Evolutionary conservation across 2,888 invertebrate species (phyloP), one percentile per base, ranked within the genome.

Genomic region (Melanostoma scalare): DNA sequence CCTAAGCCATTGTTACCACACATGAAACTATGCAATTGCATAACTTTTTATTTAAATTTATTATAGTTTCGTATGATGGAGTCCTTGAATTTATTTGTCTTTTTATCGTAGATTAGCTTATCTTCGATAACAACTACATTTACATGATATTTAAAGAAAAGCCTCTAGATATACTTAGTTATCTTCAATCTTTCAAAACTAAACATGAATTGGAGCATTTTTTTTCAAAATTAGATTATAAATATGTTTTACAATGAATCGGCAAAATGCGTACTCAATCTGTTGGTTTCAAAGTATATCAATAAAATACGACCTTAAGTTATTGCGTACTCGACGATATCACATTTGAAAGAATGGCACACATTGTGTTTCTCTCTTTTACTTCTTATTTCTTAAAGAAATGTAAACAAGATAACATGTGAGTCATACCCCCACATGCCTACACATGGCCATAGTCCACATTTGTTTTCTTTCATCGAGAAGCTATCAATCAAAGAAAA

Each of bases 371-470:
- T 60, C 6, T 10, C 0, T 42, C 3, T 38, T 6, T 30, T 30
- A 36, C 8, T 63, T 36, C 36, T 2, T 20, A 20, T 33, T n/a
- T 61, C 48, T n/a, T 6, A 20, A 50, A 50, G n/a, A 20, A 63
- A 50, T 63, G 63, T 63, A 63, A 63, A 63, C 63, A 63, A 63
- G 63, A 63, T 63, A 63, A 44, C 42, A 31, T 30, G 6, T 63
- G 50, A 63, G 48, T 63, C 48, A 38, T 4, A 6, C 9, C 3
- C 36, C 31, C 46, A 60, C 10, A 61, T 5, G 46, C 46, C n/a
- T n/a, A 36, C 46, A 48, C 36, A 35, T 31, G n/a, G 30, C 6
- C 63, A 38, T 38, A 63, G 63, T 63, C 63, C 50, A 31, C 30
- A 2, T 38, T 31, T 44, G 42, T 3, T 33, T 63, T 50, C 38